Conservation (phyloP, 2,888 invertebrate species). For the Melikaiella ostensackeni region DNA sequence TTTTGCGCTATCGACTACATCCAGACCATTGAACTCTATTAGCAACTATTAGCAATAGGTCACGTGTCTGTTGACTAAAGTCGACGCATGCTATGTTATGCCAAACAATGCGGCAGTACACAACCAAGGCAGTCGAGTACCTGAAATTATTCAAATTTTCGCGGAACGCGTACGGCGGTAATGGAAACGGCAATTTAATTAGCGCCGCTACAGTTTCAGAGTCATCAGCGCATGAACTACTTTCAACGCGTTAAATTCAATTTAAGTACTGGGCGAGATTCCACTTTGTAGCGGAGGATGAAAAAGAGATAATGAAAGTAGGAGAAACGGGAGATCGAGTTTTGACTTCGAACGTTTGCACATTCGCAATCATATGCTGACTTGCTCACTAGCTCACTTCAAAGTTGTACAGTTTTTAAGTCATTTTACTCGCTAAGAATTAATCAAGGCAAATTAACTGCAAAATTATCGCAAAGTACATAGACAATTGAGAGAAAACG, state of each 20-base stretch:
- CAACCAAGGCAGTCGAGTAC: conserved; percentile 36
- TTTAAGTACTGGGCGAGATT: conserved; percentile 42
- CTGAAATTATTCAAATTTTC: conserved; percentile 61
- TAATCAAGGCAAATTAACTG: conserved; percentile 33
- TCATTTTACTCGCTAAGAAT: not conserved
- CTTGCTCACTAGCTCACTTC: not conserved
- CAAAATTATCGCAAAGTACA: conserved; percentile 31
- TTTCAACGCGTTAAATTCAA: conserved; percentile 53
- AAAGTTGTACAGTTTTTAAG: not conserved
- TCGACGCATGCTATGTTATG: not conserved
- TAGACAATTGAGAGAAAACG: conserved; percentile 20
- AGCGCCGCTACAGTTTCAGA: conserved; percentile 55
- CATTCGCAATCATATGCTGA: conserved; percentile 1
- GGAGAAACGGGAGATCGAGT: not conserved
- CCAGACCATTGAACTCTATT: not conserved
- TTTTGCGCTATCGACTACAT: not conserved
- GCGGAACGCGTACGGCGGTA: conserved; percentile 60
- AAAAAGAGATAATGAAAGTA: conserved; percentile 40
- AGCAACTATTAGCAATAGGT: conserved; percentile 1
- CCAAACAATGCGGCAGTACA: conserved; percentile 42
- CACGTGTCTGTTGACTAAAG: not conserved
- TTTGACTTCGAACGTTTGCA: not conserved
- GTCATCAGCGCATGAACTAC: conserved; percentile 61
- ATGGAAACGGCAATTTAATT: conserved; percentile 66
- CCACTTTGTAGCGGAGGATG: conserved; percentile 37